These are phyloP conservation scores for Ctenomys sociabilis DNA, from an alignment of 2,113 vertebrate genomes.

Conservation along the genomic window DNA sequence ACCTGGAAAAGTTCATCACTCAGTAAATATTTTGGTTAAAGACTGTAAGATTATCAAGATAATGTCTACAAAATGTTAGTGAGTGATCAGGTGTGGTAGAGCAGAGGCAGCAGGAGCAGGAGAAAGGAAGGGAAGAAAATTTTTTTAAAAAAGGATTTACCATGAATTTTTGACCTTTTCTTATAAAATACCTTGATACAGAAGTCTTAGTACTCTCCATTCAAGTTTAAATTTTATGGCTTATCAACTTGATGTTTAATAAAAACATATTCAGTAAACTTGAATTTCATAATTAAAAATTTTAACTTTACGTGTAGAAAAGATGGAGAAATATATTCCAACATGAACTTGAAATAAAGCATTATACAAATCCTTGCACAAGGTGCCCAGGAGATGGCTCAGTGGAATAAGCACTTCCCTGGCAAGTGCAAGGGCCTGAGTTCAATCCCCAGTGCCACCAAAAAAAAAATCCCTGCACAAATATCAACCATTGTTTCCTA, in stretches of 20 bases:
- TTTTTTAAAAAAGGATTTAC: background rate
- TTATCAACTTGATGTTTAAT: background rate
- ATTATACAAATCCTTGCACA: background rate
- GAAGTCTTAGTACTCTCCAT: background rate
- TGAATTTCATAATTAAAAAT: slow-evolving; percentile 23
- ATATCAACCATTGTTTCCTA: background rate
- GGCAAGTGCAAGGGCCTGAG: too few species aligned
- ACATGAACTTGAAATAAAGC: background rate
- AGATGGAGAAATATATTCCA: background rate
- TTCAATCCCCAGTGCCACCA: too few species aligned
- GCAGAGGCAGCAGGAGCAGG: background rate
- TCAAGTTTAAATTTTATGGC: background rate
- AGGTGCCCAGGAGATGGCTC: too few species aligned
- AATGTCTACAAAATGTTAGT: background rate
- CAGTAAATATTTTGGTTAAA: background rate
- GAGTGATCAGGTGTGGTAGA: background rate
- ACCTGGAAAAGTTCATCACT: background rate
- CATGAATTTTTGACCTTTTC: background rate
- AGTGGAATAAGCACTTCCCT: too few species aligned
- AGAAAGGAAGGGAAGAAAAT: background rate
- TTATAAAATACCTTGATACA: background rate
- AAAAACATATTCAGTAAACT: background rate
- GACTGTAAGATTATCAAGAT: background rate
- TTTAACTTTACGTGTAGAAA: background rate
- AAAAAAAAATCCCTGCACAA: background rate